These are phyloP conservation scores for Drosophila ambigua DNA, from an alignment of 1,140 invertebrate species.

Conservation along the genomic window DNA sequence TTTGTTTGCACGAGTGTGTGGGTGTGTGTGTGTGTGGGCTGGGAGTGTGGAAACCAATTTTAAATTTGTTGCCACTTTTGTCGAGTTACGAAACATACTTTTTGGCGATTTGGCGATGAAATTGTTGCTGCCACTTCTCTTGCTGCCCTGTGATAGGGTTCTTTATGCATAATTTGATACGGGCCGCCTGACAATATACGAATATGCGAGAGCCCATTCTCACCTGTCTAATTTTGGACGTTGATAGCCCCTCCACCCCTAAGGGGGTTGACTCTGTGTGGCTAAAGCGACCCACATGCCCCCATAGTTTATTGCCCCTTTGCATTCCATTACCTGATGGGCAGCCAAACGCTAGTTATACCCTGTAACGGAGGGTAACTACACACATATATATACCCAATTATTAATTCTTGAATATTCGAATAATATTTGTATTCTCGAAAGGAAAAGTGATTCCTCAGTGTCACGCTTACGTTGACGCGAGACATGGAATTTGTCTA, in stretches of 20 bases:
- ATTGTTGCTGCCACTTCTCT: constrained; percentile 7
- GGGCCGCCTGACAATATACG: constrained; percentile 60
- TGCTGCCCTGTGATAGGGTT: constrained; percentile 35
- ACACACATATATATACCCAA: too few relatives aligned
- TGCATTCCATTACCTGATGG: constrained; percentile 47
- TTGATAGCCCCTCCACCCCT: background rate
- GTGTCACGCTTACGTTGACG: too few relatives aligned
- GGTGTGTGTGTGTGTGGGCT: constrained; percentile 29
- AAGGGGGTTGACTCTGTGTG: constrained; percentile 12
- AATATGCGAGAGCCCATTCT: constrained; percentile 53
- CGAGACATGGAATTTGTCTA: too few relatives aligned
- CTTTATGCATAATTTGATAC: constrained; percentile 69
- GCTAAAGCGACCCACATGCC: constrained; percentile 35
- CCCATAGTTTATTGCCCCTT: constrained; percentile 71
- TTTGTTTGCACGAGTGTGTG: constrained; percentile 46
- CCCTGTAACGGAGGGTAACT: too few relatives aligned
- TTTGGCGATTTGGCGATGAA: constrained; percentile 47
- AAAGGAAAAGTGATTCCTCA: too few relatives aligned
- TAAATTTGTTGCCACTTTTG: constrained; percentile 79
- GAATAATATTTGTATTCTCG: too few relatives aligned
- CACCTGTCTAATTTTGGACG: constrained; percentile 62
- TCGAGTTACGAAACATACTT: constrained; percentile 62
- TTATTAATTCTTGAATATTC: too few relatives aligned
- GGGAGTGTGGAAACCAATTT: constrained; percentile 71
- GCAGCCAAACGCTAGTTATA: constrained; percentile 3